Evolutionary conservation across 2,113 vertebrate species (phyloP).

Genomic region (Synodontis membranacea): DNA sequence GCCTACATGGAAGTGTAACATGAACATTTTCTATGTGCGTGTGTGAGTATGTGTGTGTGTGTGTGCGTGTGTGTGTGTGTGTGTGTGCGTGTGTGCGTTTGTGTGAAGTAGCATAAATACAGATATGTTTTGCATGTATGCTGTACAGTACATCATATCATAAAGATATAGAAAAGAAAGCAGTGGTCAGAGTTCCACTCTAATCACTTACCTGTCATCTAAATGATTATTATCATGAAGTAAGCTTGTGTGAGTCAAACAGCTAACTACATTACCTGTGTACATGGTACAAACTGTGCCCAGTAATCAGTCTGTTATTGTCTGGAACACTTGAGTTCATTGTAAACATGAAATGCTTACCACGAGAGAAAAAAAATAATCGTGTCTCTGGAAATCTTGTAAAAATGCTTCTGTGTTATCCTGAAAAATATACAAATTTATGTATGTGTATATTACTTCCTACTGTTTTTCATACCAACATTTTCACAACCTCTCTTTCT

Average conservation of each 20-base stretch:
- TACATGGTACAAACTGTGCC: constrained; percentile 36
- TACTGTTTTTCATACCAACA: not conserved
- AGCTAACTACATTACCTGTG: constrained; percentile 21
- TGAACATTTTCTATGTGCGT: too few relatives aligned
- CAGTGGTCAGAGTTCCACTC: constrained; percentile 46
- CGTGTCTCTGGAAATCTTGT: not conserved
- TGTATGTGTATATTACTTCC: not conserved
- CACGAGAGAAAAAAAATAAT: not conserved
- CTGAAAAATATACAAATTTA: not conserved
- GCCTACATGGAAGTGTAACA: not conserved
- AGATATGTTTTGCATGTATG: not conserved
- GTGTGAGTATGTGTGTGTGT: not conserved
- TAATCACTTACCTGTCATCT: constrained; percentile 28
- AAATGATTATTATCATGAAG: constrained; percentile 35
- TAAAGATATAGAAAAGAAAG: constrained; percentile 34
- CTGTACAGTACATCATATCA: constrained; percentile 5
- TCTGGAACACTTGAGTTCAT: not conserved
- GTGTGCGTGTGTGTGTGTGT: not conserved
- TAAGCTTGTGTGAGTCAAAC: constrained; percentile 21
- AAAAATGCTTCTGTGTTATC: not conserved
- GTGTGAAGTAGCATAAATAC: not conserved
- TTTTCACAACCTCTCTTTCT: not conserved
- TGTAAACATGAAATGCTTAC: not conserved
- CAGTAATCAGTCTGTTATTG: constrained; percentile 24
- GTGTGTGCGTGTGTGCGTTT: not conserved